Base-by-base conservation (phyloP, 2,888 invertebrate genomes). In the Microdon myrmicae region DNA sequence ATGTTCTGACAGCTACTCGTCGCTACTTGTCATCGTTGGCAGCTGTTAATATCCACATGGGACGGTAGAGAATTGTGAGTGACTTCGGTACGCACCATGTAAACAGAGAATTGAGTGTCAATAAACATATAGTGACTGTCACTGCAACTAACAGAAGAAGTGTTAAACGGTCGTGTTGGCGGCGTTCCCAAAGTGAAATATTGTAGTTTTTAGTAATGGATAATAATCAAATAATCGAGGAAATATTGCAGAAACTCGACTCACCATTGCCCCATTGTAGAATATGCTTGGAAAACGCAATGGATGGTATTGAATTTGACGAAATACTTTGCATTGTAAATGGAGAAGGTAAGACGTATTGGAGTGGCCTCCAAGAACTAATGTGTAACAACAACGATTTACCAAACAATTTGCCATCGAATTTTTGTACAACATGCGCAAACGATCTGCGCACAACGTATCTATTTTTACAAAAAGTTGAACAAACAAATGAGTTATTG, bases 271-370 rank as follows among this genome's bases (percentile, higher is more conserved):
- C 64, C 14, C 9, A 56, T 8, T 64, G 64, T 19, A 58, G 64
- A 23, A 43, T 64, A 7, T 64, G 64, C 13, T 26, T 64, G 13
- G 32, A 64, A 5, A 20, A 38, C 20, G 51, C 64, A 0, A 47
- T 53, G 47, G 58, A 58, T 13, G 56, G 58, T 13, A 58, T 64
- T 19, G 64, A 64, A 8, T 51, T 47, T n/a, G 47, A 32, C 7
- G 47, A 41, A 3, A 14, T 41, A 2, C 56, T 64, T 2, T 64
- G 56, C 7, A 10, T 43, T 3, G 17, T 47, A 5, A 29, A 64
- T 23, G 41, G 32, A 8, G 5, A 8, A 1, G 45, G 41, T 12
- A 25, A 56, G 8, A 47, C 56, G 1, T 64, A 47, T 29, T 37
- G 4, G 1, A 47, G 56, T 10, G 64, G 41, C 5, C 51, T n/a